Base-by-base conservation (phyloP, 2,888 invertebrate genomes). In the Ctena decussata region DNA sequence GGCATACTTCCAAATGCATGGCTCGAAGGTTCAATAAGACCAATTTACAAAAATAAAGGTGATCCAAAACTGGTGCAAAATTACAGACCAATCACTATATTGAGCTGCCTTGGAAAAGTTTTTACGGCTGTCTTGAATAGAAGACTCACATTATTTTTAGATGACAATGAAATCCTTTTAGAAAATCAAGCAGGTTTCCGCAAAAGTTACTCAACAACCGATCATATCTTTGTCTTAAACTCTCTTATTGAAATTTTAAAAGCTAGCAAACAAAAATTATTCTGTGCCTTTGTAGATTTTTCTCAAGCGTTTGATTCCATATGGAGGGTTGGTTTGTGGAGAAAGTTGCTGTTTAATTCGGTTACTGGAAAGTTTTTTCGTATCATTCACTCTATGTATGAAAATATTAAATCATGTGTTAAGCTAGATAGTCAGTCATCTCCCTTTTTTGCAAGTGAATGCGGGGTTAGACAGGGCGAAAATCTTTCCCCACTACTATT, bases 101-200 rank as follows among this genome's bases (percentile, higher is more conserved):
- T 77, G 5, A 77, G 77, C 44, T 77, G 65, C 21, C 30, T 65
- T 24, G 24, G 77, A 0, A 77, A 77, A 35, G 11, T 77, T 27
- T 75, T 75, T 6, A 75, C 75, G 12, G 32, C 74, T 18, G n/a
- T 75, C 35, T 27, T 75, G 21, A 77, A 77, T n/a, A 44, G 3
- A 30, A 65, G 77, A 41, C 24, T 77, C 15, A 77, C 65, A 18
- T 1, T 41, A 27, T 77, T 39, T 21, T 30, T 65, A 41, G 65
- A 77, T 24, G 39, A 15, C 6, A 18, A 32, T 57, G 46, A 75
- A n/a, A 57, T 35, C 15, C 24, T 30, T 18, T 18, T 18, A 11
- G 49, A 69, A 37, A 69, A 76, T 24, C 37, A 76, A 39, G 76
- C 76, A 11, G 76, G 76, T 57, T n/a, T n/a, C n/a, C n/a, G n/a